Base-by-base conservation (phyloP, 1,140 invertebrate genomes). In the Zophobas atratus region DNA sequence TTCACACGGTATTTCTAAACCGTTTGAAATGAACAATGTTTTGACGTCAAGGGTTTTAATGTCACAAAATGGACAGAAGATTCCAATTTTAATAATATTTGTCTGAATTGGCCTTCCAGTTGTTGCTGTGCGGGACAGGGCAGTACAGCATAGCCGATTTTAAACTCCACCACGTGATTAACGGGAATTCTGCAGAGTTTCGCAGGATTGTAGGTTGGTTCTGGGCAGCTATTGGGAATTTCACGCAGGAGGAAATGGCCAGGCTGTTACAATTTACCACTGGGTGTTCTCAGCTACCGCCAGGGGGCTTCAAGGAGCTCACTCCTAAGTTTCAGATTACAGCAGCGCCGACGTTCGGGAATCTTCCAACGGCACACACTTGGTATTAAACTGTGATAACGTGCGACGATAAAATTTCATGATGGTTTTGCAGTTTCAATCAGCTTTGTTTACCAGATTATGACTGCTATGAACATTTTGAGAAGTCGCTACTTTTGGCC, bases 361-460 rank as follows among this genome's bases (percentile, higher is more conserved):
- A 94, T 85, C 88, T 98, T 83, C 97, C 97, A 49, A 97, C 96
- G 33, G 96, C 97, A 56, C 96, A 98, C 87, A 98, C 96, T 55
- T 98, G 96, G 94, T 95, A 46, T 41, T 20, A 88, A 87, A 85
- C 85, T 43, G 8, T 1, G 41, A 39, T 53, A 43, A 20, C 38
- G 6, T 48, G 2, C 20, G 53, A 34, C 1, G 41, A 38, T 35
- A 60, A 53, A 56, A 39, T 75, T 74, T 55, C 1, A 70, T 46
- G 5, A 35, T n/a, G 0, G 80, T 80, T 81, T 92, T 91, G 63
- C 88, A 96, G 95, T 89, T 98, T 98, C 87, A 98, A 98, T 91
- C 96, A 98, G 88, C 91, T 99, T 51, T 98, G 97, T 88, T 89
- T 99, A 83, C 97, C 97, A 32, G 96, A 97, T 87, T 98, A 98